Conservation (phyloP, 2,888 invertebrate species). For the Cerceris ruficornis region DNA sequence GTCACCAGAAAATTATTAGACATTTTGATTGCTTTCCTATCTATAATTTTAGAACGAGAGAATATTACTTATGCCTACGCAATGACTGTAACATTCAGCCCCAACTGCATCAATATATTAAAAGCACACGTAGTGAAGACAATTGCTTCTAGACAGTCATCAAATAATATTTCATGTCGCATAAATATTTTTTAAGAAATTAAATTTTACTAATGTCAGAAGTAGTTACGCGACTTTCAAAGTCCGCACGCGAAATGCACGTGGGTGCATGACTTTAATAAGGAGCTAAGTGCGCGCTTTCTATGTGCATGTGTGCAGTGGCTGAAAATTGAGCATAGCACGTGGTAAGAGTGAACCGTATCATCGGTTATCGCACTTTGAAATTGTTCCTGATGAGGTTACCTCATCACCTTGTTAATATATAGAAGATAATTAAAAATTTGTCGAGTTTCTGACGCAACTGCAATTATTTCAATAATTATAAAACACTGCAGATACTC, state of each 20-base stretch:
- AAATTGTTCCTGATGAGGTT: constrained; percentile 21
- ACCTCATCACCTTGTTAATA: constrained; percentile 3
- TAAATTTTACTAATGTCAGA: background rate
- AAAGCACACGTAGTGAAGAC: too few relatives aligned
- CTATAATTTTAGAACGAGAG: too few relatives aligned
- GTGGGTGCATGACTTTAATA: constrained; percentile 16
- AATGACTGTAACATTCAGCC: too few relatives aligned
- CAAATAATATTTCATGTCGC: too few relatives aligned
- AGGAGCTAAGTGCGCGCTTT: constrained; percentile 19
- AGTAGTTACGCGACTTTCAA: background rate
- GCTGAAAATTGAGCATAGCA: constrained; percentile 29
- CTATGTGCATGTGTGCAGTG: constrained; percentile 8
- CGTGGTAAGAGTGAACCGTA: constrained; percentile 10
- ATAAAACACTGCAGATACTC: too few relatives aligned
- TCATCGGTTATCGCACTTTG: constrained; percentile 19
- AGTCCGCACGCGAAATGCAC: constrained; percentile 1
- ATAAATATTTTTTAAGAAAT: background rate
- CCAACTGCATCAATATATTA: too few relatives aligned
- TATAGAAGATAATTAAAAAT: background rate
- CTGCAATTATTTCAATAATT: too few relatives aligned
- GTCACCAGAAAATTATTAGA: too few relatives aligned
- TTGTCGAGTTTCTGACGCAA: background rate
- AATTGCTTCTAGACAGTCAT: too few relatives aligned
- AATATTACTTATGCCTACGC: too few relatives aligned
- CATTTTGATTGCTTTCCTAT: too few relatives aligned